Conservation (phyloP, 2,888 invertebrate species). For the Elaeidobius kamerunicus region DNA sequence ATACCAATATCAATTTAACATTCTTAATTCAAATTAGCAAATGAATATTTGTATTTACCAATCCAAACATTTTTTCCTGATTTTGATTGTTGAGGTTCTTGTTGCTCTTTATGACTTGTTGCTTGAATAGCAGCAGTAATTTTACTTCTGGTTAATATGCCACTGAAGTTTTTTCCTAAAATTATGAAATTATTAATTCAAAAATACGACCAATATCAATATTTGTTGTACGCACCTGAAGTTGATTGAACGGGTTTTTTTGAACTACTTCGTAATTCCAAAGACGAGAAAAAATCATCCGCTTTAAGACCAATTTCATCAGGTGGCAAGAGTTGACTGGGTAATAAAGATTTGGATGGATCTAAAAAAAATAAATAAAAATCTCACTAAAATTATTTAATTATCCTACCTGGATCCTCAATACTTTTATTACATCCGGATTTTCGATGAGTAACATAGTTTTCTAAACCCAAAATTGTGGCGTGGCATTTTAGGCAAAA, state of each 20-base stretch:
- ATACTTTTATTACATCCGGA: conserved; percentile 57
- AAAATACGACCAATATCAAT: too few species aligned
- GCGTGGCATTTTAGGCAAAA: conserved; percentile 83
- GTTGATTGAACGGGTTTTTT: conserved; percentile 53
- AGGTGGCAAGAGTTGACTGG: conserved; percentile 43
- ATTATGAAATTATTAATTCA: not conserved
- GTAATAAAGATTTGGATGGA: conserved; percentile 42
- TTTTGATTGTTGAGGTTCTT: conserved; percentile 42
- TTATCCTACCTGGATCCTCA: conserved; percentile 14
- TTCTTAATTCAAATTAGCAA: not conserved
- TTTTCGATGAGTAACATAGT: conserved; percentile 82
- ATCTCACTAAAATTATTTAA: not conserved
- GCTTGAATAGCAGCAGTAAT: conserved; percentile 47
- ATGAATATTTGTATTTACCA: conserved; percentile 33
- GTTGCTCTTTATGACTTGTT: conserved; percentile 32
- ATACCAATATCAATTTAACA: not conserved
- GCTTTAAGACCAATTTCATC: conserved; percentile 67
- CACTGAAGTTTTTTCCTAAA: conserved; percentile 40
- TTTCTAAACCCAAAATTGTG: conserved; percentile 80
- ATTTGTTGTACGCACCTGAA: conserved; percentile 40
- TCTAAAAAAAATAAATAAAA: not conserved
- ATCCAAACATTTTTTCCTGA: conserved; percentile 61
- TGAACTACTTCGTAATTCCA: conserved; percentile 72
- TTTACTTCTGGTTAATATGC: conserved; percentile 51
- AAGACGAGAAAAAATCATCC: conserved; percentile 82